Conservation (phyloP, 2,797 vertebrate genomes). For the Antrozous pallidus region DNA sequence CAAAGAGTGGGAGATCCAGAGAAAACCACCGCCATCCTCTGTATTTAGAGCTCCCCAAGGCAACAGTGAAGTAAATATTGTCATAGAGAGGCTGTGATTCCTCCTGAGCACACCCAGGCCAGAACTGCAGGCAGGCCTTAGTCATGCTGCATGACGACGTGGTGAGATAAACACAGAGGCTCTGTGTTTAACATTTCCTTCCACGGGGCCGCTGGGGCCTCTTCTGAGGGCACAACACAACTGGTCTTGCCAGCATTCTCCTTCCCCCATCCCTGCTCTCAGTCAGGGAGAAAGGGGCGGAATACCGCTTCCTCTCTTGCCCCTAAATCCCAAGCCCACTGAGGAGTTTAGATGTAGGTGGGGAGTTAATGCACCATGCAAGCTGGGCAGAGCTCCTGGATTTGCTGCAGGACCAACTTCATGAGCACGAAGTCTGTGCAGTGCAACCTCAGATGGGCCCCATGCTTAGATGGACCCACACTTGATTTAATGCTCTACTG, state of each 20-base stretch:
- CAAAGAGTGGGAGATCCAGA: neutral
- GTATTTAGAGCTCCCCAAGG: neutral
- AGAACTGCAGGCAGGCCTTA: conserved; percentile 8
- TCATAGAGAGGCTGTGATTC: neutral
- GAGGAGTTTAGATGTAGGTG: neutral
- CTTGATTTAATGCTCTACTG: neutral
- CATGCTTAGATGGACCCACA: neutral
- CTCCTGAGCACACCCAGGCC: neutral
- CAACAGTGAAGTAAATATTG: neutral
- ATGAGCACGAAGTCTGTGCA: neutral
- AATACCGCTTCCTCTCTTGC: neutral
- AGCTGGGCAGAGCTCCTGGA: neutral
- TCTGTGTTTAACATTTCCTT: conserved; percentile 11
- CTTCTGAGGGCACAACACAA: neutral
- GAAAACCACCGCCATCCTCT: neutral
- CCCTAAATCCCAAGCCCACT: neutral
- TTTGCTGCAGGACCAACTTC: neutral
- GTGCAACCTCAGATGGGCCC: neutral
- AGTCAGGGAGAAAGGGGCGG: neutral
- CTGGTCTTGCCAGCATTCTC: neutral
- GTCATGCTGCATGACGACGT: neutral
- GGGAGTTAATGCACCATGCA: neutral
- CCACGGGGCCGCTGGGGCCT: neutral
- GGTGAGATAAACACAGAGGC: conserved; percentile 1
- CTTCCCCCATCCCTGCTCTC: neutral